These are phyloP conservation scores for Drosophila fuyamai DNA, from an alignment of 1,140 invertebrate species.

Conservation along the genomic window DNA sequence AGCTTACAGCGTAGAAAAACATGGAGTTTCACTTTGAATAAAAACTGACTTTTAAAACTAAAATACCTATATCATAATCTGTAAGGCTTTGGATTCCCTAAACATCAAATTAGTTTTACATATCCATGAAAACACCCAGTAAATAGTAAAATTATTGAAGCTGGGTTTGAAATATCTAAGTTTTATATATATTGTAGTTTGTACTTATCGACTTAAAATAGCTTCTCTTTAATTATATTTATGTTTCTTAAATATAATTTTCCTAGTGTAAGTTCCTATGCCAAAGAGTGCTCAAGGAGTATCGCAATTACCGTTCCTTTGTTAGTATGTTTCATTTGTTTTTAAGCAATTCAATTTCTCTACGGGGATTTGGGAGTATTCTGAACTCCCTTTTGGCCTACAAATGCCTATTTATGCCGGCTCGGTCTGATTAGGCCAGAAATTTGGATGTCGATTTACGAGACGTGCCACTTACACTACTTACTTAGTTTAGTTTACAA, in stretches of 20 bases:
- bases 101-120: too few relatives aligned
- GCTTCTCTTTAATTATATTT: too few relatives aligned
- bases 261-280: neutral
- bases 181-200: too few relatives aligned
- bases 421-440: conserved; percentile 65
- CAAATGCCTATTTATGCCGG: conserved; percentile 51
- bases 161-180: too few relatives aligned
- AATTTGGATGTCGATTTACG: conserved; percentile 69
- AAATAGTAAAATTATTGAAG: too few relatives aligned
- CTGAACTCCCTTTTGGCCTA: conserved; percentile 23
- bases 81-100: too few relatives aligned
- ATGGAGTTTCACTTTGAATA: neutral
- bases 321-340: conserved; percentile 67
- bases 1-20: neutral
- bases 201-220: too few relatives aligned
- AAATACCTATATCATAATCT: too few relatives aligned
- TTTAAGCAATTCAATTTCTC: conserved; percentile 78
- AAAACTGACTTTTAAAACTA: neutral
- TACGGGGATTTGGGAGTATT: conserved; percentile 39
- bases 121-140: too few relatives aligned
- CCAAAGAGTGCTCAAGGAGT: conserved; percentile 10
- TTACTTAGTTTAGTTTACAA: conserved; percentile 55
- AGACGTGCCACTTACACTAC: conserved; percentile 44
- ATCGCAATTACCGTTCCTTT: conserved; percentile 17
- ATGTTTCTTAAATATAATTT: neutral